These are phyloP conservation scores for Dryobota labecula DNA, from an alignment of 2,888 invertebrate genomes.

Conservation along the genomic window DNA sequence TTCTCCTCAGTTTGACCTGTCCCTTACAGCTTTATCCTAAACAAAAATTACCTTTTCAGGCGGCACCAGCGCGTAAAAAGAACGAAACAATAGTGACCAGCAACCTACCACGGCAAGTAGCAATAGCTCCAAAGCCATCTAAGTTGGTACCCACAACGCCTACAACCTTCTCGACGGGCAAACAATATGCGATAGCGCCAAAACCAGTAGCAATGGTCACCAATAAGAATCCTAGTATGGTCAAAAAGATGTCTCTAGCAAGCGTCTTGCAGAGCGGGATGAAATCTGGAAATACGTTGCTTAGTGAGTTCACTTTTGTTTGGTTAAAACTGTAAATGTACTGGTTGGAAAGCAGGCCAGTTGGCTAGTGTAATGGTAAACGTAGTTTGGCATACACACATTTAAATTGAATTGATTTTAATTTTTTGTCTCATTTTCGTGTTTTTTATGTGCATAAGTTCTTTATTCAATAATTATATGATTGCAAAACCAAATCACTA, in stretches of 20 bases:
- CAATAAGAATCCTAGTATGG: constrained; percentile 65
- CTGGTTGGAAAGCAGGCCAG: neutral
- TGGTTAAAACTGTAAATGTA: neutral
- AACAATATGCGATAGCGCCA: constrained; percentile 80
- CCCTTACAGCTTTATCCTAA: neutral
- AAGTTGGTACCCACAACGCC: constrained; percentile 45
- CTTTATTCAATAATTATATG: neutral
- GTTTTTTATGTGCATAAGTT: neutral
- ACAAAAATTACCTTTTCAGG: constrained; percentile 62
- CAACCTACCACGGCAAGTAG: constrained; percentile 81
- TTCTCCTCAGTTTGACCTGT: neutral
- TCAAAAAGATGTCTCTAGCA: constrained; percentile 77
- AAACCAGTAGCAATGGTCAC: constrained; percentile 77
- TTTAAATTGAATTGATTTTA: neutral
- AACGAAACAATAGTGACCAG: constrained; percentile 62
- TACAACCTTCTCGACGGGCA: constrained; percentile 56
- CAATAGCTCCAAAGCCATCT: constrained; percentile 87
- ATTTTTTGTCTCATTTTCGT: neutral
- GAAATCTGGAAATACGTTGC: constrained; percentile 75
- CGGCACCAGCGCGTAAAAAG: constrained; percentile 68
- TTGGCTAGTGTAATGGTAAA: neutral
- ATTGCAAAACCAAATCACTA: neutral
- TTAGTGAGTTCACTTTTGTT: constrained; percentile 72
- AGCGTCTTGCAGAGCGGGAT: constrained; percentile 70
- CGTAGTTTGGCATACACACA: neutral